A percentile compares a stretch with the other conserved stretches of the same genome.
Evolutionary conservation across 2,797 vertebrate genomes (phyloP).

Genomic region (Merluccius polli): DNA sequence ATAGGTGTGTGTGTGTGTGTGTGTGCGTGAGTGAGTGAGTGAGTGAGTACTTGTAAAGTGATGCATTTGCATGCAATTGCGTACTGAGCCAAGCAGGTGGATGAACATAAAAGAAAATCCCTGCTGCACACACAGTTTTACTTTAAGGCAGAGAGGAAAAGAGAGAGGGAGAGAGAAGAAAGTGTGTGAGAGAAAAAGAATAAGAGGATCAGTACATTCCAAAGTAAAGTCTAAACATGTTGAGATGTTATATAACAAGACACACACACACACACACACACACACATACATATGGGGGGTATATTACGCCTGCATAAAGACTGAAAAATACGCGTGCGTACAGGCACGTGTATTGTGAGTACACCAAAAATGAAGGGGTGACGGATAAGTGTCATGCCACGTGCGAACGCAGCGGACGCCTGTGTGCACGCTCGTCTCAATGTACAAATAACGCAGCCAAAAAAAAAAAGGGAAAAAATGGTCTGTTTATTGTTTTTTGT

Average conservation of each 20-base stretch:
- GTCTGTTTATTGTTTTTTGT: too few species aligned
- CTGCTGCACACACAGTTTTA: not conserved
- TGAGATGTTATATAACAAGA: conserved; percentile 8
- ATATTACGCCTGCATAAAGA: too few species aligned
- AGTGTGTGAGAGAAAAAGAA: not conserved
- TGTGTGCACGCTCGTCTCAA: too few species aligned
- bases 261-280: conserved; percentile 7
- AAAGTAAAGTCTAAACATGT: conserved; percentile 25
- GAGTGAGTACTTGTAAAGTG: not conserved
- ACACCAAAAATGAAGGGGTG: too few species aligned
- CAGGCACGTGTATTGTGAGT: too few species aligned
- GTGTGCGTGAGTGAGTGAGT: not conserved
- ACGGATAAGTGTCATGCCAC: too few species aligned
- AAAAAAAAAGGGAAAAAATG: too few species aligned
- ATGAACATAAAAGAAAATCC: not conserved
- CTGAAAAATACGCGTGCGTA: too few species aligned
- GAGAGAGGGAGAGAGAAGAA: not conserved
- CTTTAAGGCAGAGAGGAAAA: not conserved
- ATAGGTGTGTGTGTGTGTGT: not conserved
- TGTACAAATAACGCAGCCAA: too few species aligned
- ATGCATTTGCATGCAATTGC: not conserved
- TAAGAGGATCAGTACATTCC: conserved; percentile 25
- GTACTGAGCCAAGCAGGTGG: not conserved
- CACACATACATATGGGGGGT: conserved; percentile 14
- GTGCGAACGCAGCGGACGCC: too few species aligned